Conservation (phyloP, 2,888 invertebrate genomes). For the Campoletis raptor region DNA sequence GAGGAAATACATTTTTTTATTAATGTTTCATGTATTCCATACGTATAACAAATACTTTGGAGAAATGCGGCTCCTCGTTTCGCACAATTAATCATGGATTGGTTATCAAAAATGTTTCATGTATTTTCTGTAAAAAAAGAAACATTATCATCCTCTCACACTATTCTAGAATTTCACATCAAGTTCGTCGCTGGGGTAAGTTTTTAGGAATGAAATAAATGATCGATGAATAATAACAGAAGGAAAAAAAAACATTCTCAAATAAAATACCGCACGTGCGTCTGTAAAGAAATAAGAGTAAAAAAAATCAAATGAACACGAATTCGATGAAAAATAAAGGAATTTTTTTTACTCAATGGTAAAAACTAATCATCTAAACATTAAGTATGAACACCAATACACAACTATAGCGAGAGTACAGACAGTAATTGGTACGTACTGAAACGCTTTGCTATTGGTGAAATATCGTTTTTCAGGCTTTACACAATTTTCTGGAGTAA, state of each 20-base stretch:
- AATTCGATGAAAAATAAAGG: background rate
- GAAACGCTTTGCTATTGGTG: slow-evolving; percentile 18
- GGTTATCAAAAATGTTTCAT: slow-evolving; percentile 28
- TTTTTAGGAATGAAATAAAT: background rate
- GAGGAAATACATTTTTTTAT: slow-evolving; percentile 13
- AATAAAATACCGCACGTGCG: slow-evolving; percentile 28
- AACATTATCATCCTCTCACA: slow-evolving; percentile 8
- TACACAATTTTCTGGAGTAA: background rate
- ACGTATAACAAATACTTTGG: slow-evolving; percentile 35
- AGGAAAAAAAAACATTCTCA: slow-evolving; percentile 14
- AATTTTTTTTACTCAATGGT: background rate
- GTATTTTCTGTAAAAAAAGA: slow-evolving; percentile 37
- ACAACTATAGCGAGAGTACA: slow-evolving; percentile 42
- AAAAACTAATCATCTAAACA: slow-evolving; percentile 60
- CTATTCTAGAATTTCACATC: background rate
- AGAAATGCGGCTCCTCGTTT: slow-evolving; percentile 16
- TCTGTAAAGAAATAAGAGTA: slow-evolving; percentile 38
- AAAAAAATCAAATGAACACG: slow-evolving; percentile 18
- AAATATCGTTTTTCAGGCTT: slow-evolving; percentile 10
- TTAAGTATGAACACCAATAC: slow-evolving; percentile 60
- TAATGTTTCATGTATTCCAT: slow-evolving; percentile 40
- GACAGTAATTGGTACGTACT: slow-evolving; percentile 58
- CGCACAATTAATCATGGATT: slow-evolving; percentile 34
- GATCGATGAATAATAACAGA: background rate
- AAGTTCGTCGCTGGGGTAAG: slow-evolving; percentile 3